Evolutionary conservation across 92 coral and sea anemone species (phyloP).

Genomic region (Siderastrea radians): DNA sequence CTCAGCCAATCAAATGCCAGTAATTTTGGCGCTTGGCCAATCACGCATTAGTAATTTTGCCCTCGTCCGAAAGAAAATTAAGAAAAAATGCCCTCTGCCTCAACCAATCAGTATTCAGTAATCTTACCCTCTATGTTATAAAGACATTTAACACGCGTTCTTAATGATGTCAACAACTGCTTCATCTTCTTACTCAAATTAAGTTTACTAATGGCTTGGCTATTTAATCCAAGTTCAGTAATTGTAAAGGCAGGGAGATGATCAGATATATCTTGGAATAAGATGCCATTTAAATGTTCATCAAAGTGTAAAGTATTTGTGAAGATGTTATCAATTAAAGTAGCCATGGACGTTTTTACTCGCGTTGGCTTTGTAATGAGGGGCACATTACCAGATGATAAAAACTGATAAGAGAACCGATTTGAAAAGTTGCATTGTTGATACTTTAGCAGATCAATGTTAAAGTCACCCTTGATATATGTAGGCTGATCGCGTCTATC

Average conservation of each 20-base stretch:
- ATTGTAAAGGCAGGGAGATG: slow-evolving; percentile 43
- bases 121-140: no score
- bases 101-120: no score
- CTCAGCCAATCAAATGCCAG: no score
- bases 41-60: no score
- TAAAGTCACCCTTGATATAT: slow-evolving; percentile 58
- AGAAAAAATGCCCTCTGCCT: no score
- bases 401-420: slow-evolving; percentile 44
- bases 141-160: no score
- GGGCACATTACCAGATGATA: slow-evolving; percentile 35
- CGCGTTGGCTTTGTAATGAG: slow-evolving; percentile 64
- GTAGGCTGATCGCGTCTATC: slow-evolving; percentile 28
- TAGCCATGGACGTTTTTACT: slow-evolving; percentile 54
- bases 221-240: not conserved
- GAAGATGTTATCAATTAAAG: slow-evolving; percentile 69
- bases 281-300: slow-evolving; percentile 22
- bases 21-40: no score
- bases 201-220: no score
- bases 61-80: no score
- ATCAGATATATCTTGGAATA: slow-evolving; percentile 57
- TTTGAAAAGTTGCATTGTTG: slow-evolving; percentile 15
- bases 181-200: no score
- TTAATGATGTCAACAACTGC: no score
- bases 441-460: slow-evolving; percentile 57
- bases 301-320: slow-evolving; percentile 30